These are phyloP conservation scores for Fopius arisanus DNA, from an alignment of 1,140 invertebrate genomes.

Conservation along the genomic window DNA sequence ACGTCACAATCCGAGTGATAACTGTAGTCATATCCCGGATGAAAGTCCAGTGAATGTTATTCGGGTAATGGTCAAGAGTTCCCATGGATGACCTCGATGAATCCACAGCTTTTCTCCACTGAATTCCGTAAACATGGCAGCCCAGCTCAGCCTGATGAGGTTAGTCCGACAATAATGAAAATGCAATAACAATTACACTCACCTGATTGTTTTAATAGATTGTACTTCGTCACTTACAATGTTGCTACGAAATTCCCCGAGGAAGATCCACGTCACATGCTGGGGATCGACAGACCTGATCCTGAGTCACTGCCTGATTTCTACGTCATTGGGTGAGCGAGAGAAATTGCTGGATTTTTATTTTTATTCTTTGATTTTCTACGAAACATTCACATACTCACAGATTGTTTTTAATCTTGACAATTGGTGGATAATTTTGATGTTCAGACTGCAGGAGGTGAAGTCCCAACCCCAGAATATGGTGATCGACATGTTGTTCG, in stretches of 20 bases:
- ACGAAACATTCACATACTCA: too few relatives aligned
- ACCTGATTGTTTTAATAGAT: constrained; percentile 57
- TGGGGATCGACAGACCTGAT: constrained; percentile 71
- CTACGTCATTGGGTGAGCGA: constrained; percentile 77
- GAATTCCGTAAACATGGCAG: neutral
- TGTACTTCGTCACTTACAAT: constrained; percentile 86
- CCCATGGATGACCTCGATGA: neutral
- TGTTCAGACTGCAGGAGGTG: constrained; percentile 84
- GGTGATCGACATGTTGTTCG: constrained; percentile 80
- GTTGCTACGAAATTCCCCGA: constrained; percentile 79
- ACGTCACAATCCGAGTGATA: neutral
- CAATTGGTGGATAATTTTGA: constrained; percentile 13
- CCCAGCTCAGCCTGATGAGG: neutral
- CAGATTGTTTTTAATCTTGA: too few relatives aligned
- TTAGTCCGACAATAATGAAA: neutral
- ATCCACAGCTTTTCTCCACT: neutral
- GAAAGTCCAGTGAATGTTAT: neutral
- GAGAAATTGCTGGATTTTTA: neutral
- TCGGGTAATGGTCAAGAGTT: neutral
- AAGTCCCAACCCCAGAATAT: constrained; percentile 88
- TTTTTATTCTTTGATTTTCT: too few relatives aligned
- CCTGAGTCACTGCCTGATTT: constrained; percentile 77
- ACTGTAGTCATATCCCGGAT: neutral
- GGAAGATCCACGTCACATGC: constrained; percentile 72
- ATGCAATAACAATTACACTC: neutral